Percentiles rank a stretch among this genome's conserved stretches.
Evolutionary conservation across 2,888 invertebrate genomes (phyloP).

Genomic region (Sesamia inferens): DNA sequence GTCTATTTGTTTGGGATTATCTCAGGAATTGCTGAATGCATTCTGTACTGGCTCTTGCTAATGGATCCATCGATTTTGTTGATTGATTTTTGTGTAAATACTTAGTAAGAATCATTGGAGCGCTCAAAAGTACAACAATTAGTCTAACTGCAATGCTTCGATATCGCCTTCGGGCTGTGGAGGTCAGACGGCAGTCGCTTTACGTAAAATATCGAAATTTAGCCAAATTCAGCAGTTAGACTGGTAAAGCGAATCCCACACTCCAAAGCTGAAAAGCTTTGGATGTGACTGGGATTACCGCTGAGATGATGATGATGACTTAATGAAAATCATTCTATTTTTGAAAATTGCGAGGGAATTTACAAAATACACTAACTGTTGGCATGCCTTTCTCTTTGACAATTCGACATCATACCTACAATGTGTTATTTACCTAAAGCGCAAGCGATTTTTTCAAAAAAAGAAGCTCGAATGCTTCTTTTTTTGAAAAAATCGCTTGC

Average conservation of each 20-base stretch:
- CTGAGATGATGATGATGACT: too few relatives aligned
- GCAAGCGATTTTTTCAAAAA: neutral
- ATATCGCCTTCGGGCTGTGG: too few relatives aligned
- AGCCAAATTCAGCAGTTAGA: too few relatives aligned
- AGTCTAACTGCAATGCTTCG: too few relatives aligned
- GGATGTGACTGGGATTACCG: too few relatives aligned
- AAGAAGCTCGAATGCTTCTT: too few relatives aligned
- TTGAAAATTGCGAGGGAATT: neutral
- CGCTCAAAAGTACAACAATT: too few relatives aligned
- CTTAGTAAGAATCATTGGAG: neutral
- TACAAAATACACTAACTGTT: neutral
- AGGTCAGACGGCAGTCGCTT: too few relatives aligned
- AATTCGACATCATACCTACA: neutral
- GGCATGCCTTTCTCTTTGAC: neutral
- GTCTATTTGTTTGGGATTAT: conserved; percentile 20
- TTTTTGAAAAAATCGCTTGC: neutral
- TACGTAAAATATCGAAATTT: too few relatives aligned
- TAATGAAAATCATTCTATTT: neutral
- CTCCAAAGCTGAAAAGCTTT: too few relatives aligned
- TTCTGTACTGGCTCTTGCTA: conserved; percentile 10
- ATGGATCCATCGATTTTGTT: conserved; percentile 5
- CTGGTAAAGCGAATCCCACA: too few relatives aligned
- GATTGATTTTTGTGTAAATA: conserved; percentile 15
- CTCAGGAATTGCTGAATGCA: conserved; percentile 12
- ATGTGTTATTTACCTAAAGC: neutral